Evolutionary conservation across 2,888 invertebrate species (phyloP).

Genomic region (Caenorhabditis sp.): DNA sequence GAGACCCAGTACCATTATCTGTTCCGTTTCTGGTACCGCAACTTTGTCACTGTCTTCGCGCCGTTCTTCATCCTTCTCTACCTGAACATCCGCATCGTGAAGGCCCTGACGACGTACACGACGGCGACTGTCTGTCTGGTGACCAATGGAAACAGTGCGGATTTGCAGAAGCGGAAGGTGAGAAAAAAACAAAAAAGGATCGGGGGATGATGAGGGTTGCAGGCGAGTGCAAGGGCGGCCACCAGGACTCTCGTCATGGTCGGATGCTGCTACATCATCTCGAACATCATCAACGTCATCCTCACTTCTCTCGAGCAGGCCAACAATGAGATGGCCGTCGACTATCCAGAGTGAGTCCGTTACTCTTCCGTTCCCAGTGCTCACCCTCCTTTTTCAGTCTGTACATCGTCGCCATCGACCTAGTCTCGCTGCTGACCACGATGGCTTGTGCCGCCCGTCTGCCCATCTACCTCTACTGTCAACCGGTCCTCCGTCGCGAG

Average conservation of each 20-base stretch:
- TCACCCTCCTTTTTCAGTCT: constrained; percentile 56
- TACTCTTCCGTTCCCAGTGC: background rate
- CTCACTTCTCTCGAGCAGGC: constrained; percentile 75
- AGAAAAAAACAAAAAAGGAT: background rate
- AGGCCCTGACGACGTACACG: constrained; percentile 54
- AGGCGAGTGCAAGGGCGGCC: constrained; percentile 72
- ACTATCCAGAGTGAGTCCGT: constrained; percentile 53
- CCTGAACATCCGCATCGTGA: constrained; percentile 73
- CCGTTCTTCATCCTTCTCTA: constrained; percentile 76
- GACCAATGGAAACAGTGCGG: constrained; percentile 35
- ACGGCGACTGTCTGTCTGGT: constrained; percentile 49
- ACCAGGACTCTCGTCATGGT: constrained; percentile 77
- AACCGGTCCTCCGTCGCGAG: constrained; percentile 66
- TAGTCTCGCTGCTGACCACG: constrained; percentile 74
- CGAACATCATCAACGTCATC: constrained; percentile 75
- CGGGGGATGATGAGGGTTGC: constrained; percentile 1
- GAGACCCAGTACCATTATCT: constrained; percentile 71
- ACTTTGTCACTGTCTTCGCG: constrained; percentile 76
- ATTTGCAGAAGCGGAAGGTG: constrained; percentile 52
- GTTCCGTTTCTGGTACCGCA: constrained; percentile 75
- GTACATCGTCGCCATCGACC: constrained; percentile 75
- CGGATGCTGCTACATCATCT: constrained; percentile 75
- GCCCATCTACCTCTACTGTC: constrained; percentile 74
- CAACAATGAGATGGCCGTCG: constrained; percentile 61
- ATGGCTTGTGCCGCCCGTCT: constrained; percentile 76